Evolutionary conservation across 1,140 invertebrate genomes (phyloP).

Genomic region (Aphaenogaster ashmeadi): DNA sequence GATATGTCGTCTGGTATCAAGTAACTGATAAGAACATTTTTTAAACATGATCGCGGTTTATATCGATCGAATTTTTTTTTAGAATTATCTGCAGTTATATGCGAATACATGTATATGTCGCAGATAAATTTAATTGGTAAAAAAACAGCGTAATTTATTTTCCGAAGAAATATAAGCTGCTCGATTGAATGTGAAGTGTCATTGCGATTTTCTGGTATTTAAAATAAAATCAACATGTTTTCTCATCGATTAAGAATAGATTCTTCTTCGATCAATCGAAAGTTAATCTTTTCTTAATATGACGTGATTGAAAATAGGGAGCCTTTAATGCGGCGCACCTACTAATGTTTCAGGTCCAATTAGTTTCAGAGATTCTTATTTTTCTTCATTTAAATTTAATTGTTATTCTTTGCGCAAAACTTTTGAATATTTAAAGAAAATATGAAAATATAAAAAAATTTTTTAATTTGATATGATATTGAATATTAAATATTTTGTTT

Average conservation of each 20-base stretch:
- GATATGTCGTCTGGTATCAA: constrained; percentile 3
- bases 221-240: not conserved
- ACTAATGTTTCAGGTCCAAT: not conserved
- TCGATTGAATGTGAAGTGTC: not conserved
- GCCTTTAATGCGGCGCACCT: too few species aligned
- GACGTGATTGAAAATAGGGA: not conserved
- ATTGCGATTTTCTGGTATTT: not conserved
- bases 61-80: constrained; percentile 1
- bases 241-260: not conserved
- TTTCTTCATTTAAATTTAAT: not conserved
- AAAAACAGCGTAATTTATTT: not conserved
- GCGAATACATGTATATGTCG: not conserved
- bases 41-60: not conserved
- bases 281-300: not conserved
- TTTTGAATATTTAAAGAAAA: not conserved
- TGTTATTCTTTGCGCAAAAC: not conserved
- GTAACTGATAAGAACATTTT: constrained; percentile 8
- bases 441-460: not conserved
- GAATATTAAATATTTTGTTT: constrained; percentile 12
- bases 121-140: not conserved
- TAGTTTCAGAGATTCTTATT: not conserved
- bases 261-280: not conserved
- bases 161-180: not conserved
- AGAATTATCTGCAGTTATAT: not conserved
- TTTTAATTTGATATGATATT: not conserved